These are phyloP conservation scores for Leptosomus discolor DNA, from an alignment of 2,113 vertebrate genomes.

Conservation along the genomic window DNA sequence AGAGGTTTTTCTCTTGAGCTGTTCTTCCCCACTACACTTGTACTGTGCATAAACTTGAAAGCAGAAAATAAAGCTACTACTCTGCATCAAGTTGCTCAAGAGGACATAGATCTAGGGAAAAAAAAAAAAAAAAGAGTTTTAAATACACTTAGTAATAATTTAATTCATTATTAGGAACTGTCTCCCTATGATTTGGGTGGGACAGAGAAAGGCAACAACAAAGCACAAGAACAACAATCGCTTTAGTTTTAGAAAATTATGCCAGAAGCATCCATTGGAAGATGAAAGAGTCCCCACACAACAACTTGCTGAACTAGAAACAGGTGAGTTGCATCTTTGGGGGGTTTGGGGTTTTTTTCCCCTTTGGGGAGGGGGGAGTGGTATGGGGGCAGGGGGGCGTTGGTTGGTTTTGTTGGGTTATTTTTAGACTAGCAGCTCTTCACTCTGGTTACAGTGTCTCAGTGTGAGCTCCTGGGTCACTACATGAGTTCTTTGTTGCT, in stretches of 20 bases:
- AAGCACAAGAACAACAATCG: background rate
- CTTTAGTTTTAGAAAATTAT: background rate
- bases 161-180: background rate
- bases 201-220: background rate
- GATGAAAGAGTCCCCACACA: background rate
- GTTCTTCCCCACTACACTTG: background rate
- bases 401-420: background rate
- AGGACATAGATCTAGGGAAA: fast-evolving
- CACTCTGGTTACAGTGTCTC: background rate
- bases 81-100: background rate
- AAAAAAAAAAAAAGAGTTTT: background rate
- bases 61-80: background rate
- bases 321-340: fast-evolving
- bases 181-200: background rate
- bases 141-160: background rate
- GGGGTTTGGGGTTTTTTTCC: too few relatives aligned
- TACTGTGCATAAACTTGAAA: background rate
- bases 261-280: background rate
- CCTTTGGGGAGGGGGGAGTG: fast-evolving
- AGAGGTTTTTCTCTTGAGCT: background rate
- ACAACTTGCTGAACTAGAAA: background rate
- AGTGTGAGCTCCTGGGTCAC: background rate
- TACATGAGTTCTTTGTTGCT: fast-evolving
- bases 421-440: background rate
- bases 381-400: background rate